Conservation (phyloP, 53 echinoderm and acorn worm genomes). For the Echinarachnius parma region DNA sequence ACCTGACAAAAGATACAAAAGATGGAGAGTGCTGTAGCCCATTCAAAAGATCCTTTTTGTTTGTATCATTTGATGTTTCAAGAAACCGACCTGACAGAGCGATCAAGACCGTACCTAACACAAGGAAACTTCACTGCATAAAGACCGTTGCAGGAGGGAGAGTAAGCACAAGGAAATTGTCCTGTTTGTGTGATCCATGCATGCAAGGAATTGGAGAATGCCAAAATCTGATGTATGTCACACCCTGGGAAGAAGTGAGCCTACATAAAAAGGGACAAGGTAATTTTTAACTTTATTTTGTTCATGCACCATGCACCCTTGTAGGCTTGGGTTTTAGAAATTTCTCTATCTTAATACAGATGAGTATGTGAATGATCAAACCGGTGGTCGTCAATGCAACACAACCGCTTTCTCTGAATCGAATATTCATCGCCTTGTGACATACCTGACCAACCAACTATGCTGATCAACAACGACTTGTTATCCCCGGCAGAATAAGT, state of each 20-base stretch:
- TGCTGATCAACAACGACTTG: conserved; percentile 38
- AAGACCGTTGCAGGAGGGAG: conserved; percentile 41
- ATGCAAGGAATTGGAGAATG: conserved; percentile 13
- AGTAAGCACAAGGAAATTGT: conserved; percentile 51
- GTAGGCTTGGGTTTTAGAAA: too few species aligned
- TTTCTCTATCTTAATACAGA: too few species aligned
- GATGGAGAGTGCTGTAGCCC: conserved; percentile 43
- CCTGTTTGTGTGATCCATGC: conserved; percentile 55
- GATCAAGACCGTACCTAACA: conserved; percentile 39
- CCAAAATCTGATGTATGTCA: conserved; percentile 17
- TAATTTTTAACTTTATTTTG: too few species aligned
- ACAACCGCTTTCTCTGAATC: conserved; percentile 8
- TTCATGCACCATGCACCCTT: too few species aligned
- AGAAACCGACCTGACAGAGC: conserved; percentile 39
- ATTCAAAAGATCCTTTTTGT: conserved; percentile 53
- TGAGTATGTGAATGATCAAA: too few species aligned
- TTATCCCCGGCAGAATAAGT: conserved; percentile 50
- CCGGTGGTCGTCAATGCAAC: conserved; percentile 45
- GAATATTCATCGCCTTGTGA: conserved; percentile 27
- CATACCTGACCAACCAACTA: conserved; percentile 23
- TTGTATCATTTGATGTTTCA: conserved; percentile 20
- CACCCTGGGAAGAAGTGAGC: conserved; percentile 26
- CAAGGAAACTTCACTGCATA: conserved; percentile 55
- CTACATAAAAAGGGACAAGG: too few species aligned
- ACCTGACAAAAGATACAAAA: conserved; percentile 39